These are phyloP conservation scores for Synergus japonicus DNA, from an alignment of 2,888 invertebrate species.

Conservation along the genomic window DNA sequence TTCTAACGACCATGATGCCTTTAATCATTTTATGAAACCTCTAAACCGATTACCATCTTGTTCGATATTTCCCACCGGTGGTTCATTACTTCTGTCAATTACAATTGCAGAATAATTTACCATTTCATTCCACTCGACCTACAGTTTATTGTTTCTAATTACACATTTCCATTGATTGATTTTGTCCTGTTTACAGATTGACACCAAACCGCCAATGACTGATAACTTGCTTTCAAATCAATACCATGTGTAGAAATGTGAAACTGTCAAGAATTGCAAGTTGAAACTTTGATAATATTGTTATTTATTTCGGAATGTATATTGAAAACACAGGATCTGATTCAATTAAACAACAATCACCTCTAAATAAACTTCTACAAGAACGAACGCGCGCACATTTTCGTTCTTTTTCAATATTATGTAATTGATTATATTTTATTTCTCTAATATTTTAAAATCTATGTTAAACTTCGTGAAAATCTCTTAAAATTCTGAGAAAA, in stretches of 20 bases:
- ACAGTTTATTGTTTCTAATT: conserved; percentile 42
- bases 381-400: too few species aligned
- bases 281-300: too few species aligned
- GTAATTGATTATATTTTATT: too few species aligned
- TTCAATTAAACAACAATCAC: too few species aligned
- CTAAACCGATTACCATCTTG: conserved; percentile 45
- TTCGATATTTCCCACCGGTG: conserved; percentile 37
- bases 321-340: too few species aligned
- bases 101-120: conserved; percentile 50
- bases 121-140: conserved; percentile 46
- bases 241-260: neutral
- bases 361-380: too few species aligned
- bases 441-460: too few species aligned
- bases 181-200: neutral
- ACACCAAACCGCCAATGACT: neutral
- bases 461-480: too few species aligned
- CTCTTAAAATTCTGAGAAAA: too few species aligned
- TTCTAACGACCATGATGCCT: conserved; percentile 38
- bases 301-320: too few species aligned
- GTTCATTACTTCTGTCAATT: conserved; percentile 49
- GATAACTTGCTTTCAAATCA: conserved; percentile 16
- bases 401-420: too few species aligned
- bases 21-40: conserved; percentile 54
- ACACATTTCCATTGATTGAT: conserved; percentile 9
- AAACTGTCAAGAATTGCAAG: too few species aligned